Base-by-base conservation (phyloP, 2,113 vertebrate genomes). In the Lepus americanus region DNA sequence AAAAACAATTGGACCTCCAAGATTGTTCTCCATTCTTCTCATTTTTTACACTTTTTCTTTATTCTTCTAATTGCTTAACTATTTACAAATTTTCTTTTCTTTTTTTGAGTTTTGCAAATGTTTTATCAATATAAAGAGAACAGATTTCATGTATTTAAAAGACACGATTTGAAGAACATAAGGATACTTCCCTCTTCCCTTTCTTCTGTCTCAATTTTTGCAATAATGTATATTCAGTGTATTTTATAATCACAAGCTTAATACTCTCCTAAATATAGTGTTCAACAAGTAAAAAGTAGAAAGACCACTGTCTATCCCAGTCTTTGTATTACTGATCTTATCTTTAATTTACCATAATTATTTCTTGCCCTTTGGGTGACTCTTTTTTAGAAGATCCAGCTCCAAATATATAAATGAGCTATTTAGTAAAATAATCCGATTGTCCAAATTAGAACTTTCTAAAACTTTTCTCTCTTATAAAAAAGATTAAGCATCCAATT, bases 371-470 rank as follows among this genome's bases (percentile, higher is more conserved):
- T 72, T 6, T 87, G 23, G 6, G 27, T 82, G n/a, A 61, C 63
- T 63, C 8, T 86, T 76, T 92, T 70, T 81, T 6, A 81, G 27
- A 86, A 31, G 14, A 94, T 20, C 9, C 6, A 63, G 1, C 87
- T 92, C 25, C 61, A 92, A 82, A 61, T 82, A 53, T 53, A 36
- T 29, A 9, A 79, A 79, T 69, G 14, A 78, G 5, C 13, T 94
- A 63, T 39, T 90, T 95, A 67, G 19, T 73, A 70, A 94, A 73
- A 36, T 80, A 87, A 6, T 67, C 11, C 63, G 74, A 93, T 53
- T 63, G 19, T 4, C 69, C 14, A 87, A 44, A 59, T 77, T 78
- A 67, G 44, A 78, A 73, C 23, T 59, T 39, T 64, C 82, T 89
- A 25, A 49, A 91, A 74, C 4, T 67, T 84, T 17, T 55, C 53